These are phyloP conservation scores for Bombus fervidus DNA, from an alignment of 1,140 invertebrate species.

Conservation along the genomic window DNA sequence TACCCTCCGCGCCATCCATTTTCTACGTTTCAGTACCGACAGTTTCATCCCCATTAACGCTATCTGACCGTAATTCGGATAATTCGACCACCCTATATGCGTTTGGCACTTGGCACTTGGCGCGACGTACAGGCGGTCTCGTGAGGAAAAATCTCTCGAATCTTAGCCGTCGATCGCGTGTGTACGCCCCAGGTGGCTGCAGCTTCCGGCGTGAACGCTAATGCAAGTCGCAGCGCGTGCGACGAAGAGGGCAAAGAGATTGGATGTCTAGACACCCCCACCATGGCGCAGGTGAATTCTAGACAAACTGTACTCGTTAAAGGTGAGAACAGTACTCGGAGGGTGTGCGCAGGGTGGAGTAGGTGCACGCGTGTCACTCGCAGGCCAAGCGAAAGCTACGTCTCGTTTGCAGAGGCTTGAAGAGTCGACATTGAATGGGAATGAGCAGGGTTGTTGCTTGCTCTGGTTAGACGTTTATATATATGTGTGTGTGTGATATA, in stretches of 20 bases:
- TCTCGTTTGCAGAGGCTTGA: too few species aligned
- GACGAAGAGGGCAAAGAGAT: constrained; percentile 53
- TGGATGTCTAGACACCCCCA: constrained; percentile 64
- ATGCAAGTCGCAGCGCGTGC: constrained; percentile 14
- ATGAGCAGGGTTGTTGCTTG: too few species aligned
- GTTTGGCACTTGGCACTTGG: neutral
- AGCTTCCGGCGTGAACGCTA: constrained; percentile 15
- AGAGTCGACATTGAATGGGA: neutral
- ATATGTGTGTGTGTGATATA: neutral
- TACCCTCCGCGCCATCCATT: too few species aligned
- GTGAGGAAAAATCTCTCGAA: constrained; percentile 6
- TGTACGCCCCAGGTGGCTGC: constrained; percentile 6
- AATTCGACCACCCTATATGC: too few species aligned
- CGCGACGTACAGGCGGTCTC: neutral
- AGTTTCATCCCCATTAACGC: too few species aligned
- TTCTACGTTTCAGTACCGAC: too few species aligned
- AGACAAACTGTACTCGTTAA: constrained; percentile 37
- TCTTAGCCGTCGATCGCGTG: constrained; percentile 29
- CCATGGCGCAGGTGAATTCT: constrained; percentile 11
- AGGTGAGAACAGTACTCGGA: neutral
- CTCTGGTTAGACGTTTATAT: neutral
- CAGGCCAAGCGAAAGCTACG: constrained; percentile 31
- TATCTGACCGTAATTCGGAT: too few species aligned
- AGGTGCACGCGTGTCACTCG: constrained; percentile 5
- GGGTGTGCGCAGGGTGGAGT: too few species aligned